Base-by-base conservation (phyloP, 1,140 invertebrate species). In the Drosophila erecta region DNA sequence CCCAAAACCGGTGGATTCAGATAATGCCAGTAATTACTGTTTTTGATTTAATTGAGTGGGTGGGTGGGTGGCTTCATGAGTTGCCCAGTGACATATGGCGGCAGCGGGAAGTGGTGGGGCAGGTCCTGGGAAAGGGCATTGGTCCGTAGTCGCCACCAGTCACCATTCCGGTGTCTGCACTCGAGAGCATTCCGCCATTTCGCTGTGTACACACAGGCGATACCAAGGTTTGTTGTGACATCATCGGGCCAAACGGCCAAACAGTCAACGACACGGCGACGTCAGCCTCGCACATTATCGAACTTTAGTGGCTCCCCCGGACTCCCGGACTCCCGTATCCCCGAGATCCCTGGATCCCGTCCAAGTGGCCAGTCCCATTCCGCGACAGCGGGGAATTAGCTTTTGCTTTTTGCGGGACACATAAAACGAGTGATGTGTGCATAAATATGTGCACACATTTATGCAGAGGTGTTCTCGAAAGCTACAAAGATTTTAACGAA, bases 11-110 rank as follows among this genome's bases (percentile, higher is more conserved):
- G 35, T 47, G 47, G 24, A 67, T 65, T 51, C 57, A 65, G 79
- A 87, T 79, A 86, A 86, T 87, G 83, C 62, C 81, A 60, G 58
- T 76, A 73, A 83, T 87, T 81, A 83, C 74, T 81, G 74, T 75
- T 70, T 71, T 65, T 86, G 81, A 74, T 85, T 75, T 78, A 80
- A 85, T 85, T 77, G 76, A 59, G 58, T 61, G 72, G 73, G 51
- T 54, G 30, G 27, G 41, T 11, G 24, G 53, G 10, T 6, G 22
- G 17, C 15, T 27, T 17, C 35, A 4, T 30, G 49, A 11, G 7
- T 27, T 12, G 1, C 24, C 24, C 24, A 24, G 8, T n/a, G 41
- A 24, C 35, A 24, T 20, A 37, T 46, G 8, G 30, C 7, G 2
- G 0, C 3, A 14, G 20, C 14, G 44, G 33, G 44, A 5, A 6